Conservation (phyloP, 2,888 invertebrate species). For the Macrophya annulata region DNA sequence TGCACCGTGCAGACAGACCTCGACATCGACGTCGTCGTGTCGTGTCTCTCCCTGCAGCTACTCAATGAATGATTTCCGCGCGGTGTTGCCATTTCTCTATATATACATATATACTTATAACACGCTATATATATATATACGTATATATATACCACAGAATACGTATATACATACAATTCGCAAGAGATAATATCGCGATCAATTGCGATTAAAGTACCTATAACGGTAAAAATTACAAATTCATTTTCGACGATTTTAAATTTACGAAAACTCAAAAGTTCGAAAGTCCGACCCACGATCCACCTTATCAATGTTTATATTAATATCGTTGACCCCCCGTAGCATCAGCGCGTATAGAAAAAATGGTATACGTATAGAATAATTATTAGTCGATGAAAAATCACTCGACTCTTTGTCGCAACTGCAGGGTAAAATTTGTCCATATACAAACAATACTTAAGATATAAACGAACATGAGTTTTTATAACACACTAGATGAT, state of each 20-base stretch:
- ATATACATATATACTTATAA: background rate
- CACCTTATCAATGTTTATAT: conserved; percentile 37
- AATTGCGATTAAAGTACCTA: background rate
- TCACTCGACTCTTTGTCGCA: background rate
- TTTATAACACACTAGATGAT: no score
- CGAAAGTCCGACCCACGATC: background rate
- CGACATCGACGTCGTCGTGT: conserved; percentile 56
- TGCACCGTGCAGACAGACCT: conserved; percentile 57
- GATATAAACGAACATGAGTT: background rate
- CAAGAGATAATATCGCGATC: background rate
- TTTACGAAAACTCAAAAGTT: no score
- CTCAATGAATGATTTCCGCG: conserved; percentile 79
- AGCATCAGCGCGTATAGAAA: background rate
- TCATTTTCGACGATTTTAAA: no score
- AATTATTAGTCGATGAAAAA: background rate
- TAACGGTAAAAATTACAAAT: no score
- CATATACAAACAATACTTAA: no score
- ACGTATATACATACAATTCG: background rate
- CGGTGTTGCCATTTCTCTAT: conserved; percentile 75
- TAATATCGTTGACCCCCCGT: conserved; percentile 1
- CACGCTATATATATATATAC: background rate
- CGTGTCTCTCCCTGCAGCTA: conserved; percentile 59
- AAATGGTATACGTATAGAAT: no score
- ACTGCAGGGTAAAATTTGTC: background rate
- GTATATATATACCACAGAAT: background rate